Evolutionary conservation across 2,888 invertebrate genomes (phyloP), one percentile per base, ranked within the genome.

Genomic region (Stictocephala bisonia): DNA sequence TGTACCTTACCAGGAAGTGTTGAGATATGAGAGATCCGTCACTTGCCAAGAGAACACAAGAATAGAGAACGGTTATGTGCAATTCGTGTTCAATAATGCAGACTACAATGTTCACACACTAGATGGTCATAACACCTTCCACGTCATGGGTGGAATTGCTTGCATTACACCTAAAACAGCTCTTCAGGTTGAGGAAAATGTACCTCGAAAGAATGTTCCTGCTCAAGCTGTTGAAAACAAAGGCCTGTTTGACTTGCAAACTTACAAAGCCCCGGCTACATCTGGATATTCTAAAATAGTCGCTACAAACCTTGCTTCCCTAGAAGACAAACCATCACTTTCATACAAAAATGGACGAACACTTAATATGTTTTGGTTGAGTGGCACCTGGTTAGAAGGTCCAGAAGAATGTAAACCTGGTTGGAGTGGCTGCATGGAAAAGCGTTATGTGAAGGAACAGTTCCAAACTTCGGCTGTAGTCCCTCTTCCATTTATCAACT

Each of bases 401-500:
- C 53, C 20, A 22, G 7, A 20, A 31, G 31, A 60, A 31, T 60
- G 31, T 27, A 11, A 9, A 24, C 27, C 9, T 11, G 29, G 35
- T 7, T 11, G 24, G 24, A 20, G 11, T 27, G 60, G n/a, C 29
- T 60, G 31, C 15, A 60, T 7, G 9, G 64, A 40, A 18, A n/a
- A n/a, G n/a, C n/a, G n/a, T n/a, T n/a, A n/a, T n/a, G n/a, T n/a
- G n/a, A n/a, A n/a, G n/a, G n/a, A n/a, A n/a, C n/a, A n/a, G n/a
- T 64, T 40, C 66, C 66, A 64, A 64, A 64, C 66, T 15, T 64
- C 66, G 7, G 40, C 66, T 64, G 66, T 64, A 35, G 41, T 64
- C 66, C 35, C 66, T 64, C 66, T 64, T 64, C 66, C 66, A 64
- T 64, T 64, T 11, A 64, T 64, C 35, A 64, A 64, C 66, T 35